Conservation (phyloP, 2,113 vertebrate species). For the Elachura formosa region DNA sequence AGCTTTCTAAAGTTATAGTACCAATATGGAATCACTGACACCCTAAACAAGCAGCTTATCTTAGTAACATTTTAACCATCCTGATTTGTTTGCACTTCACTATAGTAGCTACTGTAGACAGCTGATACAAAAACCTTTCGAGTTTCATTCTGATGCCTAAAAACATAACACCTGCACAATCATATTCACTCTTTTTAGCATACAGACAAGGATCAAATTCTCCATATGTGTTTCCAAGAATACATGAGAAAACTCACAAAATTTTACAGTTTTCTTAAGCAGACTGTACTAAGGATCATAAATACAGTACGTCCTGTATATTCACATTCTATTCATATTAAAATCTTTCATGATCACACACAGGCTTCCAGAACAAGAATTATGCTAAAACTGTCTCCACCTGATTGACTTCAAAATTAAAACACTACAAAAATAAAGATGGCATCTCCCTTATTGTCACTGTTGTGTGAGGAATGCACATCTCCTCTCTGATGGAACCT, state of each 20-base stretch:
- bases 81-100: not conserved
- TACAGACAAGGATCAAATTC: not conserved
- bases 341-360: not conserved
- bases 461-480: not conserved
- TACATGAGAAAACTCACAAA: not conserved
- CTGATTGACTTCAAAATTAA: not conserved
- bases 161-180: not conserved
- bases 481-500: not conserved
- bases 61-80: not conserved
- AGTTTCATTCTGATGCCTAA: not conserved
- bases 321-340: not conserved
- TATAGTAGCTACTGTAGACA: fast-evolving
- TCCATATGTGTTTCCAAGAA: not conserved
- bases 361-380: not conserved
- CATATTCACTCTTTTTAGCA: not conserved
- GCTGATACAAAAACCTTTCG: not conserved
- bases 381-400: not conserved
- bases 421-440: not conserved
- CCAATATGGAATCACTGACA: not conserved
- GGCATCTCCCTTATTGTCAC: not conserved
- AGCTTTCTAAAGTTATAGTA: not conserved
- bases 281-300: not conserved
- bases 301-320: not conserved
- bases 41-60: not conserved
- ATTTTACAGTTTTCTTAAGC: not conserved